Percentiles rank a stretch among this genome's conserved stretches.
Evolutionary conservation across 1,140 invertebrate genomes (phyloP).

Genomic region (Bombus fervidus): DNA sequence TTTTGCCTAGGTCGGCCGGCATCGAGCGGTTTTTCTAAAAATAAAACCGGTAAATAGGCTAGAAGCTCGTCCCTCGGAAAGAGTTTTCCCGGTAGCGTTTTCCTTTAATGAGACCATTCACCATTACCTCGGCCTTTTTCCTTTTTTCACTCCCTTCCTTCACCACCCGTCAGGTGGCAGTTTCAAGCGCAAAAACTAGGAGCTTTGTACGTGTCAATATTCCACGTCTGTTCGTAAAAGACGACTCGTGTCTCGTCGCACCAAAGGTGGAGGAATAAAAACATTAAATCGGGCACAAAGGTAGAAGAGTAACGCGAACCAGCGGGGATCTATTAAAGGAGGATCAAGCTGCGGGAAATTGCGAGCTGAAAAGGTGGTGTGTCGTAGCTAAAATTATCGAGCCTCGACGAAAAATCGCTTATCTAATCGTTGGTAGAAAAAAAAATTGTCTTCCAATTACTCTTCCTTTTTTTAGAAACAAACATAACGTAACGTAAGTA

Average conservation of each 20-base stretch:
- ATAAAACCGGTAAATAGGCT: constrained; percentile 54
- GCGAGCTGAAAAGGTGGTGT: background rate
- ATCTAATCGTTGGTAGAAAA: background rate
- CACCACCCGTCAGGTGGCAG: background rate
- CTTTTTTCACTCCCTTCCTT: no score
- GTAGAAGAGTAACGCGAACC: constrained; percentile 19
- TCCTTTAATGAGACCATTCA: constrained; percentile 48
- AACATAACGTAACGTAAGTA: background rate
- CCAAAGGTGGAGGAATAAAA: constrained; percentile 35
- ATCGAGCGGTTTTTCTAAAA: constrained; percentile 47
- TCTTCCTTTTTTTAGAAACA: background rate
- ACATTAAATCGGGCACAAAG: constrained; percentile 31
- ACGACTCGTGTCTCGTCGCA: constrained; percentile 4
- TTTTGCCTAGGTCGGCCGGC: constrained; percentile 17
- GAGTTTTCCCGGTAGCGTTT: constrained; percentile 39
- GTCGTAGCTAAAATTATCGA: constrained; percentile 31
- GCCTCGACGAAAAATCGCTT: background rate
- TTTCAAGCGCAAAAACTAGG: constrained; percentile 40
- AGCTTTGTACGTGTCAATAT: constrained; percentile 47
- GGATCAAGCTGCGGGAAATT: constrained; percentile 27
- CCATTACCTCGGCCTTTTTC: constrained; percentile 7
- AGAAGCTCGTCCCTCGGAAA: constrained; percentile 35
- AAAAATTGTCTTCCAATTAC: background rate
- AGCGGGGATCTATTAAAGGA: constrained; percentile 23
- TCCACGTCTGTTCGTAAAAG: constrained; percentile 30